Percentiles rank a stretch among this genome's conserved stretches.
Conservation (phyloP, 1,140 invertebrate genomes). For the Aethina tumida region DNA sequence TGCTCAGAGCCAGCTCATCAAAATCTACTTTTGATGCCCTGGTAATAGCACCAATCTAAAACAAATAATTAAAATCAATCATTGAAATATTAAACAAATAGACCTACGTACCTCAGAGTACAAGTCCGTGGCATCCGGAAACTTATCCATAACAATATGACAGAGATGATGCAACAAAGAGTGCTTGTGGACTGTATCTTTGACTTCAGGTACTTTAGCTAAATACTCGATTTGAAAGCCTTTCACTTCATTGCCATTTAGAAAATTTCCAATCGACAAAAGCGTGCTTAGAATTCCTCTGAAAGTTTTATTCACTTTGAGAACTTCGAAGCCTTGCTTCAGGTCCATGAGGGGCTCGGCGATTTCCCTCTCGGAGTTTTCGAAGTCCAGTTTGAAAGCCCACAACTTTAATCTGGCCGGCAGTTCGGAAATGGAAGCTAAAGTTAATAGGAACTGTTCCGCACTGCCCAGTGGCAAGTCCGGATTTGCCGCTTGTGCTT, state of each 20-base stretch:
- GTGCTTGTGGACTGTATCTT: constrained; percentile 98
- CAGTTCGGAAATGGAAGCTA: constrained; percentile 93
- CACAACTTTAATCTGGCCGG: constrained; percentile 91
- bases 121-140: constrained; percentile 87
- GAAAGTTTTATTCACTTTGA: constrained; percentile 89
- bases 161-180: constrained; percentile 94
- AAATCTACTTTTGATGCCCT: constrained; percentile 91
- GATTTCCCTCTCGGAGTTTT: constrained; percentile 95
- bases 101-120: constrained; percentile 78
- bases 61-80: constrained; percentile 15
- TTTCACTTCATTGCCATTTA: constrained; percentile 91
- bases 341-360: constrained; percentile 97
- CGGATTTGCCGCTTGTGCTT: constrained; percentile 85
- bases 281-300: constrained; percentile 87
- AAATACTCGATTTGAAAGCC: constrained; percentile 98
- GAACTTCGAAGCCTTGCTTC: constrained; percentile 88
- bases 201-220: constrained; percentile 96
- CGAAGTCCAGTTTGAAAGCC: constrained; percentile 98
- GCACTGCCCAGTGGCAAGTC: constrained; percentile 93
- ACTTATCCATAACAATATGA: constrained; percentile 95
- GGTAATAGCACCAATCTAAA: constrained; percentile 79
- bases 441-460: constrained; percentile 93
- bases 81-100: not conserved
- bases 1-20: constrained; percentile 75
- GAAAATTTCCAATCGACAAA: constrained; percentile 91